phyloP scores from a whole-genome alignment of 2,888 invertebrate genomes.

The Halictus ligatus region DNA sequence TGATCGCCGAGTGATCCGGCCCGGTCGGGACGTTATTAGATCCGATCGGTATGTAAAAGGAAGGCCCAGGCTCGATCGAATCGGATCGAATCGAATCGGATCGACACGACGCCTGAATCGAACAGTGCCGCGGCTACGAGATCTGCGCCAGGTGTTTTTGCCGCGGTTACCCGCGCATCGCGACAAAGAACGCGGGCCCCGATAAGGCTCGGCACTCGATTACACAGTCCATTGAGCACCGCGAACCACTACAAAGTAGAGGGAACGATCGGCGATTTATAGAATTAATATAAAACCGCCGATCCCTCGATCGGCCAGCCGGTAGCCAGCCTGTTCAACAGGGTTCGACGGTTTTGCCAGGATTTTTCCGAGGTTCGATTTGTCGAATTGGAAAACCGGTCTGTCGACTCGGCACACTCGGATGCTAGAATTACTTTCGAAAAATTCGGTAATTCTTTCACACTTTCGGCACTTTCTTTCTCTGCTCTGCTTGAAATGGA shows the following conservation, averaged over 20 bases:
- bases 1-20: not conserved
- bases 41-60: slow-evolving; percentile 21
- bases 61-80: not conserved
- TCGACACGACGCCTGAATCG: not conserved
- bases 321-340: not conserved
- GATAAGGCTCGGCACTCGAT: slow-evolving; percentile 31
- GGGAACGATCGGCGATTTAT: not conserved
- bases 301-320: not conserved
- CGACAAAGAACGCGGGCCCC: slow-evolving; percentile 33
- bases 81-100: not conserved
- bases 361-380: not conserved
- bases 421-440: not conserved
- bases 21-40: slow-evolving; percentile 23
- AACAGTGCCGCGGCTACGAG: not conserved
- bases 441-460: not conserved
- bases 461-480: too few relatives aligned
- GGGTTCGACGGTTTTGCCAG: not conserved
- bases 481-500: too few relatives aligned
- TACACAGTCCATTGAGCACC: slow-evolving; percentile 49
- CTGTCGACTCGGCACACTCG: not conserved
- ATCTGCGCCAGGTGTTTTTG: not conserved
- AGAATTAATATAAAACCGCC: slow-evolving; percentile 31
- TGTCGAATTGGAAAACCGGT: not conserved
- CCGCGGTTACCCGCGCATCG: slow-evolving; percentile 33
- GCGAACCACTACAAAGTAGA: slow-evolving; percentile 17